A percentile compares a stretch with the other conserved stretches of the same genome.
Evolutionary conservation across 23 tunicate species (phyloP).

Genomic region (Phallusia fumigata): DNA sequence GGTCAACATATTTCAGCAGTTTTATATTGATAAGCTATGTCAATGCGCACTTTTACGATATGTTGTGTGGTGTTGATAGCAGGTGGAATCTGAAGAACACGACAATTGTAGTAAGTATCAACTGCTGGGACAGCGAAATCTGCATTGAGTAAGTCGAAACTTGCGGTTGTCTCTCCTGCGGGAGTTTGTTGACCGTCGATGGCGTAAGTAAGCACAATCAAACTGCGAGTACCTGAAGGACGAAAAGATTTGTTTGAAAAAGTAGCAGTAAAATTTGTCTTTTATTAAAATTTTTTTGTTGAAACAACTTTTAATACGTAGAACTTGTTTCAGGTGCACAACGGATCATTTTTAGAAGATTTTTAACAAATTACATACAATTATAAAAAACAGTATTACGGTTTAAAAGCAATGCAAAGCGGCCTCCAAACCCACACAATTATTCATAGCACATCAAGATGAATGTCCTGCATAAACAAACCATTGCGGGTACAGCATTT

Average conservation of each 20-base stretch:
- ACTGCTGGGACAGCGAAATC: constrained; percentile 20
- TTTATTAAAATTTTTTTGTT: neutral
- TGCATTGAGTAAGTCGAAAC: constrained; percentile 17
- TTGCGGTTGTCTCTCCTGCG: neutral
- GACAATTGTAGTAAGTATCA: constrained; percentile 56
- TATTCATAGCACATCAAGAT: too few species aligned
- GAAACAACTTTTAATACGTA: too few species aligned
- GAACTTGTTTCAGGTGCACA: too few species aligned
- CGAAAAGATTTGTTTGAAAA: neutral
- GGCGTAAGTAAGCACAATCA: constrained; percentile 14
- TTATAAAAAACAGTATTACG: too few species aligned
- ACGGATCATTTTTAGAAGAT: too few species aligned
- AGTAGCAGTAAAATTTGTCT: too few species aligned
- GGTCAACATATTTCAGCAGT: neutral
- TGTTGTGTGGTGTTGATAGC: constrained; percentile 27
- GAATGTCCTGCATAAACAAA: too few species aligned
- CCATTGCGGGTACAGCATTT: neutral
- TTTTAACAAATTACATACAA: too few species aligned
- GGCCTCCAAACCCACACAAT: too few species aligned
- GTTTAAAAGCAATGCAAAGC: too few species aligned
- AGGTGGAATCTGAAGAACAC: constrained; percentile 20
- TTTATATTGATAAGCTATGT: too few species aligned
- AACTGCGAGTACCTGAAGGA: constrained; percentile 22
- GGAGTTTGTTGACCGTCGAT: neutral
- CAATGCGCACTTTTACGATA: constrained; percentile 15